Evolutionary conservation across 2,888 invertebrate species (phyloP), one percentile per base, ranked within the genome.

Genomic region (Rhingia rostrata): DNA sequence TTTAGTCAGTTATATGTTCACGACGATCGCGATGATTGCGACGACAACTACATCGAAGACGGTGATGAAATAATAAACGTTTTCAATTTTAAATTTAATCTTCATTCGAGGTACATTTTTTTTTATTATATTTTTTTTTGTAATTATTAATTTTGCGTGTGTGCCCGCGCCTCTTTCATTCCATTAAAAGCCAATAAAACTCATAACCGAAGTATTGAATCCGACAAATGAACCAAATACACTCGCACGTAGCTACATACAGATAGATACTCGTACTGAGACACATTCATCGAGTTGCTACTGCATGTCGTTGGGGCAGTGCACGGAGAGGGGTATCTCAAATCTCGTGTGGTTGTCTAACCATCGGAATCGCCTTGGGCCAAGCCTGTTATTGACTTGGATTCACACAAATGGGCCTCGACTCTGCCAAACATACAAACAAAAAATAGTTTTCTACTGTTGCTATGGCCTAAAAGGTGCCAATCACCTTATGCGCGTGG

Each of bases 401-500:
- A 70, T 51, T 53, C 32, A 63, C 51, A 72, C 69, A 60, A 70
- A 77, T 70, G 77, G 60, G 66, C 37, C 77, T 43, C 43, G 22
- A 75, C 22, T 22, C 22, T 22, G 22, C 22, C 22, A 22, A 22
- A 2, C 22, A 22, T 22, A 82, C 70, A 69, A 35, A 70, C 39
- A 32, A 58, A 12, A 78, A 63, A 61, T 61, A 72, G 49, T 47
- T 70, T 77, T 60, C 60, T 10, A 32, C 67, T 69, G 73, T 69
- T 82, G 64, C 70, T 69, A 64, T 63, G 82, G 82, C 72, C 63
- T 63, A 67, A 83, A 78, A 78, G 78, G 78, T 83, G 78, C 73
- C 83, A 83, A 74, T 79, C 67, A 83, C 79, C 83, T 67, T 73
- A 74, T 69, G 74, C 73, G 83, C 64, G 74, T 79, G 67, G 69